phyloP scores from a whole-genome alignment of 2,888 invertebrate species.

The Nymphalis c-album region DNA sequence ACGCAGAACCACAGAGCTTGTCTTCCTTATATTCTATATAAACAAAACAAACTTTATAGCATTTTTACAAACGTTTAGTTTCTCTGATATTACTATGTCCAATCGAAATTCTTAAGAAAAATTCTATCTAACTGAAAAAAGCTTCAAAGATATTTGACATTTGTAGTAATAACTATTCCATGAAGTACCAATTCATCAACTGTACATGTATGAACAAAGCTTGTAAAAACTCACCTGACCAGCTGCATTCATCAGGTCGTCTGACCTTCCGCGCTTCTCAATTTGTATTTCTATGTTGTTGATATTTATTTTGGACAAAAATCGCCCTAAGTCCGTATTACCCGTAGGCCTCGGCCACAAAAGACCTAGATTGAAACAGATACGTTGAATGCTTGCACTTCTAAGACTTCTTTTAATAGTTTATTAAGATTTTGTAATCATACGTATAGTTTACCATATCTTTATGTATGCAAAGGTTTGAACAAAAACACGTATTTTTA shows the following conservation, averaged over 20 bases:
- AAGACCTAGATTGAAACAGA: constrained; percentile 52
- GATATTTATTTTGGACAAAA: constrained; percentile 72
- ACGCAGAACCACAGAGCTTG: no score
- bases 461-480: no score
- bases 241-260: constrained; percentile 58
- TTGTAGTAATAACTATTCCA: background rate
- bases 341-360: constrained; percentile 86
- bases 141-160: background rate
- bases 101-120: no score
- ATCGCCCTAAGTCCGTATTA: constrained; percentile 76
- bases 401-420: background rate
- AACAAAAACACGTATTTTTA: no score
- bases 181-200: background rate
- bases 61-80: no score
- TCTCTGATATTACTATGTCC: no score
- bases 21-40: no score
- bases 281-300: constrained; percentile 78
- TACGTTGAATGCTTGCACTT: background rate
- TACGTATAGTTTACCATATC: no score
- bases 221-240: constrained; percentile 50
- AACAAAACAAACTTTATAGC: no score
- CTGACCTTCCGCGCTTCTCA: constrained; percentile 54
- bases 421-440: background rate
- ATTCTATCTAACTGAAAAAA: no score
- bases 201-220: background rate